These are phyloP conservation scores for Drosophila gunungcola DNA, from an alignment of 1,140 invertebrate species.

Conservation along the genomic window DNA sequence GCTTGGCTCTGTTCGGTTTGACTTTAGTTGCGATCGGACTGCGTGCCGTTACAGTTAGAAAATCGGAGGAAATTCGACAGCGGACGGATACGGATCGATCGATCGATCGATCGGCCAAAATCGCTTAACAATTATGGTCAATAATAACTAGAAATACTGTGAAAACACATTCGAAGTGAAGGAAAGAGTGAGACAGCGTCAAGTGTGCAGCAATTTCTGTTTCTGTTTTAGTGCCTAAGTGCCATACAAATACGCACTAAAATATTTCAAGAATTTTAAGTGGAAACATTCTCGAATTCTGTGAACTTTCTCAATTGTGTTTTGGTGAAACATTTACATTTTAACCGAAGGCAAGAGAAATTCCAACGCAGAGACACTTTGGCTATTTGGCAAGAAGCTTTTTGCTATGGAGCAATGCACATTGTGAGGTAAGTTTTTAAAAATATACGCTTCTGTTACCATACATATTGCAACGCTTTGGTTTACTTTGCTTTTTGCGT, in stretches of 20 bases:
- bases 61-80: slow-evolving; percentile 33
- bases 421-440: slow-evolving; percentile 54
- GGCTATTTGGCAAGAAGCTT: slow-evolving; percentile 49
- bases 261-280: slow-evolving; percentile 72
- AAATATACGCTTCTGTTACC: slow-evolving; percentile 19
- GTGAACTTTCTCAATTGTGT: slow-evolving; percentile 56
- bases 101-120: slow-evolving; percentile 3
- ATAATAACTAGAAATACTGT: slow-evolving; percentile 31
- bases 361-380: slow-evolving; percentile 42
- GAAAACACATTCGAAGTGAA: slow-evolving; percentile 11
- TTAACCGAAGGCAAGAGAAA: slow-evolving; percentile 25
- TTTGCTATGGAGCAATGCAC: slow-evolving; percentile 24
- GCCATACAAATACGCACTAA: slow-evolving; percentile 37
- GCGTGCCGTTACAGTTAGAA: slow-evolving; percentile 49
- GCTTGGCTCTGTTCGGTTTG: slow-evolving; percentile 18
- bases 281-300: slow-evolving; percentile 57
- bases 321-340: slow-evolving; percentile 50
- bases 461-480: slow-evolving; percentile 13
- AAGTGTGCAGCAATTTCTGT: slow-evolving; percentile 37
- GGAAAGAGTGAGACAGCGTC: slow-evolving; percentile 8
- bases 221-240: slow-evolving; percentile 53
- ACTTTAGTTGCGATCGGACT: slow-evolving; percentile 67
- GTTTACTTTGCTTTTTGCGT: slow-evolving; percentile 54
- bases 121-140: slow-evolving; percentile 22
- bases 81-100: neutral